Percentiles rank a stretch among this genome's conserved stretches.
These are phyloP conservation scores for Anneissia japonica DNA, from an alignment of 35 echinoderm and acorn worm genomes.

Conservation along the genomic window DNA sequence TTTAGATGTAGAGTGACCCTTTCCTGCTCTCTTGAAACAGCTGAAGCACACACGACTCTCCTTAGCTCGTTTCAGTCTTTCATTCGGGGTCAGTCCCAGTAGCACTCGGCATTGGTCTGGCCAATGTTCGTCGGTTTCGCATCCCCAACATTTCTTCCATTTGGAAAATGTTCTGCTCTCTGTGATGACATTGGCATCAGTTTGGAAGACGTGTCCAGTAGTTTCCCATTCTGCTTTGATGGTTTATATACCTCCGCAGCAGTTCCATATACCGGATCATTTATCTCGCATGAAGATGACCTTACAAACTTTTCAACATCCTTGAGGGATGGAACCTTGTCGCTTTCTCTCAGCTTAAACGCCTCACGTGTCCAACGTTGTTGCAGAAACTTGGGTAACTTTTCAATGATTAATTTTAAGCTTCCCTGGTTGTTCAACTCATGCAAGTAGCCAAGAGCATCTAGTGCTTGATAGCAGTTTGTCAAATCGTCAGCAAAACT, in stretches of 20 bases:
- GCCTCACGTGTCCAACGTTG: neutral
- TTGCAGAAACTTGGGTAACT: conserved; percentile 11
- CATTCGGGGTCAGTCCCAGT: neutral
- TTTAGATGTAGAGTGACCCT: too few species aligned
- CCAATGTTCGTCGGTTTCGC: neutral
- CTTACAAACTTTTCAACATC: conserved; percentile 19
- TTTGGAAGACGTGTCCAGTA: too few species aligned
- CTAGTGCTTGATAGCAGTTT: neutral
- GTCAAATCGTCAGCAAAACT: conserved; percentile 18
- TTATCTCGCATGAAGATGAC: neutral
- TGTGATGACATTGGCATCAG: neutral
- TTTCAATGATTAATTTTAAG: neutral
- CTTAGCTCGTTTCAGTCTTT: too few species aligned
- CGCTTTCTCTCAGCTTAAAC: neutral
- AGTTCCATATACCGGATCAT: conserved; percentile 19
- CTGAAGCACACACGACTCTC: too few species aligned
- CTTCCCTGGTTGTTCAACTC: conserved; percentile 22
- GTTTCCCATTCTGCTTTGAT: too few species aligned
- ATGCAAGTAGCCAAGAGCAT: neutral
- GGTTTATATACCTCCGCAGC: too few species aligned
- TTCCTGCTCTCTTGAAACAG: too few species aligned
- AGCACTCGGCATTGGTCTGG: neutral
- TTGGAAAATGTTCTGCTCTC: neutral
- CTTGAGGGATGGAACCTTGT: neutral
- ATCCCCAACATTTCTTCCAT: neutral